Evolutionary conservation across 2,113 vertebrate genomes (phyloP), one percentile per base, ranked within the genome.

Genomic region (Sylvilagus bachmani): DNA sequence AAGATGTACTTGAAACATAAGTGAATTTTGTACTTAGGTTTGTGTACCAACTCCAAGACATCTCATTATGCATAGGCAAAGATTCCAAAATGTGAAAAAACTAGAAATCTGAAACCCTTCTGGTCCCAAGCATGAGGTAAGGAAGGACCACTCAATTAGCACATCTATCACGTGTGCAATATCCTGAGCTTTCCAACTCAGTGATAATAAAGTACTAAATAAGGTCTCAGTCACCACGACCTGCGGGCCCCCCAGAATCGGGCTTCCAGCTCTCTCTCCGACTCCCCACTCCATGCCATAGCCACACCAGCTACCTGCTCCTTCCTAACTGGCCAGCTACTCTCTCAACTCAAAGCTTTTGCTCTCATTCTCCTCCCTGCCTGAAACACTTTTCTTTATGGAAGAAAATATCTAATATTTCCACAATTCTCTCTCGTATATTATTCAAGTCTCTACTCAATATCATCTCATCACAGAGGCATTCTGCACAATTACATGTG

Each of bases 391-490:
- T 81, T 62, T 78, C 14, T 8, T 33, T 16, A 17, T 58, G 19
- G 19, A 58, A 58, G 55, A 58, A 58, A 58, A 58, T 58, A 58
- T 81, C 25, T 62, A 36, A 27, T 81, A 81, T 62, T 62, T 81
- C 24, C 33, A 81, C 14, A 62, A 33, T 58, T 62, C 14, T 62
- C 16, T 27, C 55, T 24, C n/a, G 13, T n/a, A 25, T 22, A 9
- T 61, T 80, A 80, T 80, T 80, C 78, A 80, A 33, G n/a, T 36
- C 53, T 80, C 53, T 77, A 27, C 77, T 79, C 19, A n/a, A 81
- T 5, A 81, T 27, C 25, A 81, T 38, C 58, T 81, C 58, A 62
- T 17, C 33, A 62, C 36, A 29, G 33, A 81, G 31, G 33, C 8
- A 8, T 62, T 81, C 31, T 6, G 1, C n/a, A 10, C 24, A 58